Evolutionary conservation across 2,797 vertebrate species (phyloP).

Genomic region (Ceryle rudis): DNA sequence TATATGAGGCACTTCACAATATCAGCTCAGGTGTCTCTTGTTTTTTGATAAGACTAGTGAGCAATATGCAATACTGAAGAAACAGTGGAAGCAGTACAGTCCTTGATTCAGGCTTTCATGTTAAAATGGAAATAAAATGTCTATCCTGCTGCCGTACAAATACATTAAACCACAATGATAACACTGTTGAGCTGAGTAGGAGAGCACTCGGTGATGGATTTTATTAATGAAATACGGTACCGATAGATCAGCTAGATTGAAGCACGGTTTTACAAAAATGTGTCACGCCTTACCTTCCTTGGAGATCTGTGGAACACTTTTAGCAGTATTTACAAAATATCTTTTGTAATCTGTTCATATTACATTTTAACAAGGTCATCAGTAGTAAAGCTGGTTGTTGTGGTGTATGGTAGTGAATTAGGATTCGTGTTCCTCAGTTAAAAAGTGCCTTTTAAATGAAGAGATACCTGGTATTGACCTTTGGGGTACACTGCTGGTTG

Average conservation of each 20-base stretch:
- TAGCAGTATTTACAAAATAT: neutral
- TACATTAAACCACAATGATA: neutral
- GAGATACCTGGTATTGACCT: neutral
- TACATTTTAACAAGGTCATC: neutral
- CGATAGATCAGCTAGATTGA: neutral
- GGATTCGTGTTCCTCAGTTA: neutral
- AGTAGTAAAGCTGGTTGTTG: neutral
- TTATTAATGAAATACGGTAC: neutral
- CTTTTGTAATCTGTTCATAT: neutral
- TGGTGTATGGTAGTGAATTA: neutral
- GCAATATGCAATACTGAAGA: neutral
- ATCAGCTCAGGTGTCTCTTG: neutral
- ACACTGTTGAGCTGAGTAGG: neutral
- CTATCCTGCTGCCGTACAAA: neutral
- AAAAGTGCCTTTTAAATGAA: neutral
- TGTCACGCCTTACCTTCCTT: neutral
- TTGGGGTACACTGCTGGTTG: neutral
- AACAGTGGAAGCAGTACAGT: neutral
- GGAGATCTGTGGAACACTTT: neutral
- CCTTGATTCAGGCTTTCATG: neutral
- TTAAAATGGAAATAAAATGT: constrained; percentile 4
- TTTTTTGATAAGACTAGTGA: neutral
- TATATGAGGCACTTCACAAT: neutral
- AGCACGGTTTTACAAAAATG: neutral
- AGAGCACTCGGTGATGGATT: neutral